These are phyloP conservation scores for Nansenia antarctica DNA, from an alignment of 2,113 vertebrate genomes.

Conservation along the genomic window DNA sequence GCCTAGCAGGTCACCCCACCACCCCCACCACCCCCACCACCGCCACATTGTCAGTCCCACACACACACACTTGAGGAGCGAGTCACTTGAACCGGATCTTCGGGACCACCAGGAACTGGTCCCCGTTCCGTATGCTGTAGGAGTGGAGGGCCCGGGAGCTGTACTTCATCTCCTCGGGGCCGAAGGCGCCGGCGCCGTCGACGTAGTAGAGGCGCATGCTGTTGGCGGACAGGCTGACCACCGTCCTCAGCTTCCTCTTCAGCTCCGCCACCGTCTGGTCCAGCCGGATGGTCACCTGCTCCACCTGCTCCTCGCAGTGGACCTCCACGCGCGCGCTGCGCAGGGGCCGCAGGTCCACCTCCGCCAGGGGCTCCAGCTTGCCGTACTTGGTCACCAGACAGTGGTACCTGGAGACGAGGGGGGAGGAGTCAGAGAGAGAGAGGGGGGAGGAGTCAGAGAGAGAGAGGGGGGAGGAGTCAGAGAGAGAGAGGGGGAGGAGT, in stretches of 20 bases:
- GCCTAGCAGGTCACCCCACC: too few species aligned
- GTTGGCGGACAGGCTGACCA: conserved; percentile 88
- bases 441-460: not conserved
- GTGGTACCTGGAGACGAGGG: conserved; percentile 81
- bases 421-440: not conserved
- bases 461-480: not conserved
- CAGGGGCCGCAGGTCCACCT: conserved; percentile 91
- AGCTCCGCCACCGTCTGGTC: conserved; percentile 95
- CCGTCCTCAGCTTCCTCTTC: conserved; percentile 88
- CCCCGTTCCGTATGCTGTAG: conserved; percentile 93
- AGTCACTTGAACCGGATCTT: conserved; percentile 90
- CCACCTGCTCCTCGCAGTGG: conserved; percentile 91
- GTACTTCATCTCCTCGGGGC: conserved; percentile 95
- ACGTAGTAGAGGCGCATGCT: conserved; percentile 96
- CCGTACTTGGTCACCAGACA: conserved; percentile 93
- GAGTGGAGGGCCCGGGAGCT: conserved; percentile 89
- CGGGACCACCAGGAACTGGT: conserved; percentile 92
- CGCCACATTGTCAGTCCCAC: not conserved
- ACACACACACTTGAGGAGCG: conserved; percentile 30
- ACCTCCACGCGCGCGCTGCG: conserved; percentile 90
- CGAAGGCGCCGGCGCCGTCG: conserved; percentile 85
- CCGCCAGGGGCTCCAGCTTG: conserved; percentile 91
- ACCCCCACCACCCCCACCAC: too few species aligned
- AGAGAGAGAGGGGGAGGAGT: not conserved
- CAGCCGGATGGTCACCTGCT: conserved; percentile 89